phyloP scores from a whole-genome alignment of 2,797 vertebrate genomes.

The Gambelia wislizenii region DNA sequence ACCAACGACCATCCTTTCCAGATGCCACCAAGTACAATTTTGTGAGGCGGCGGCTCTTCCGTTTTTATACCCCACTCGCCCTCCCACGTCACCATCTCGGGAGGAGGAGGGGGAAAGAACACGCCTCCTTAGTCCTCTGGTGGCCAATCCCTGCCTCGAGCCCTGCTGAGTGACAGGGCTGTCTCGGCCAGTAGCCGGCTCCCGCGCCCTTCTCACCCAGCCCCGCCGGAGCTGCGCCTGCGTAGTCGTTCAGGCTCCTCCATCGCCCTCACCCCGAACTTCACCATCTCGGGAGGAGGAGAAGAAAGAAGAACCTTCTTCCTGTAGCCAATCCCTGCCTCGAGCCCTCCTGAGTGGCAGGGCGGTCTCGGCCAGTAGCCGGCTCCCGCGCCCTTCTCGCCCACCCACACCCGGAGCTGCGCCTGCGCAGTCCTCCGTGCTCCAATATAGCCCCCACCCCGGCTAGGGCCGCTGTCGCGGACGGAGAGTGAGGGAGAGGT shows the following conservation, averaged over 20 bases:
- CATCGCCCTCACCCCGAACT: not conserved
- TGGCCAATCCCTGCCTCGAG: not conserved
- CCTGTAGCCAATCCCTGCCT: not conserved
- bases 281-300: not conserved
- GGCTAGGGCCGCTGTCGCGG: not conserved
- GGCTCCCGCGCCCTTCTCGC: not conserved
- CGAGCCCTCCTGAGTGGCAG: not conserved
- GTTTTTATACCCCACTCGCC: not conserved
- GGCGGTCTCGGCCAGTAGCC: not conserved
- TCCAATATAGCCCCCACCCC: not conserved
- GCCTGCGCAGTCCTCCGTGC: not conserved
- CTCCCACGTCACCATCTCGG: not conserved
- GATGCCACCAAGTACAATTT: too few relatives aligned
- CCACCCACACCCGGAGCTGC: not conserved
- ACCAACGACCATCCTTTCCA: too few relatives aligned
- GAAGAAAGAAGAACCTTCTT: not conserved
- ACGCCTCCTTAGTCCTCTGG: too few relatives aligned
- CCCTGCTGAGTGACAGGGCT: not conserved
- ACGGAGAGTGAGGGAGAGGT: rapidly evolving
- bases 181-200: not conserved
- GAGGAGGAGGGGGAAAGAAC: too few relatives aligned
- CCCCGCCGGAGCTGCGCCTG: not conserved
- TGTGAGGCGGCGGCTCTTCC: not conserved
- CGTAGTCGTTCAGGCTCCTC: not conserved
- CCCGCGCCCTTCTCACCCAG: not conserved